A percentile compares a stretch with the other conserved stretches of the same genome.
phyloP scores from a whole-genome alignment of 2,888 invertebrate genomes.

The Chelonus formosanus region DNA sequence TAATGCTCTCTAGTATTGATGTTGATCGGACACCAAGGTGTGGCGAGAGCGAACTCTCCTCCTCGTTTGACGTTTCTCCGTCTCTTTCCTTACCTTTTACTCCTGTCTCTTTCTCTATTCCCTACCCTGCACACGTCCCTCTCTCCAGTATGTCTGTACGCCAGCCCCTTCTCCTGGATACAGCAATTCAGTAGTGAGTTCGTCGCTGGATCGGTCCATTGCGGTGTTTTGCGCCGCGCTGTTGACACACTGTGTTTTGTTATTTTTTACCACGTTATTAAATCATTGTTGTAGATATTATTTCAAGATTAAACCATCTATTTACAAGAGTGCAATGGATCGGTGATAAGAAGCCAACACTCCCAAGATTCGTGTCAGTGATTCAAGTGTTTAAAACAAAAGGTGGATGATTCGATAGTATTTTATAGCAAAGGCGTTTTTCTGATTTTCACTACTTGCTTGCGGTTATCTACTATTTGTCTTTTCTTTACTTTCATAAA shows the following conservation, averaged over 20 bases:
- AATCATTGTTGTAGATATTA: neutral
- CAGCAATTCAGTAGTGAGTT: constrained; percentile 38
- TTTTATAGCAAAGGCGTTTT: neutral
- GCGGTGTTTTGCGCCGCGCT: constrained; percentile 44
- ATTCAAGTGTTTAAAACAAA: constrained; percentile 21
- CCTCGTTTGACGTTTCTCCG: constrained; percentile 36
- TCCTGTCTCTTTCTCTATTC: constrained; percentile 11
- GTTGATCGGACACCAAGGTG: constrained; percentile 47
- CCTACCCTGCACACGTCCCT: constrained; percentile 13
- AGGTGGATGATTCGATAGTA: constrained; percentile 9
- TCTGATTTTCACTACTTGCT: constrained; percentile 6
- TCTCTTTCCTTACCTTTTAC: constrained; percentile 30
- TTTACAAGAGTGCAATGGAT: constrained; percentile 14
- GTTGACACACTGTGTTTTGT: constrained; percentile 34
- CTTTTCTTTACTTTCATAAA: too few species aligned
- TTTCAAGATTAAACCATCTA: too few species aligned
- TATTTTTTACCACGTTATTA: constrained; percentile 12
- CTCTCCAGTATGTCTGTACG: constrained; percentile 12
- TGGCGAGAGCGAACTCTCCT: constrained; percentile 46
- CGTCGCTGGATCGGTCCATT: constrained; percentile 44
- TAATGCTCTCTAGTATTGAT: neutral
- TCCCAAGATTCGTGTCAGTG: constrained; percentile 20
- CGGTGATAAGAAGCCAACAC: constrained; percentile 5
- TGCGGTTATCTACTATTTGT: too few species aligned
- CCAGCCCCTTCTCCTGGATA: constrained; percentile 3